These are phyloP conservation scores for Hyaena hyaena DNA, from an alignment of 2,113 vertebrate genomes.

Conservation along the genomic window DNA sequence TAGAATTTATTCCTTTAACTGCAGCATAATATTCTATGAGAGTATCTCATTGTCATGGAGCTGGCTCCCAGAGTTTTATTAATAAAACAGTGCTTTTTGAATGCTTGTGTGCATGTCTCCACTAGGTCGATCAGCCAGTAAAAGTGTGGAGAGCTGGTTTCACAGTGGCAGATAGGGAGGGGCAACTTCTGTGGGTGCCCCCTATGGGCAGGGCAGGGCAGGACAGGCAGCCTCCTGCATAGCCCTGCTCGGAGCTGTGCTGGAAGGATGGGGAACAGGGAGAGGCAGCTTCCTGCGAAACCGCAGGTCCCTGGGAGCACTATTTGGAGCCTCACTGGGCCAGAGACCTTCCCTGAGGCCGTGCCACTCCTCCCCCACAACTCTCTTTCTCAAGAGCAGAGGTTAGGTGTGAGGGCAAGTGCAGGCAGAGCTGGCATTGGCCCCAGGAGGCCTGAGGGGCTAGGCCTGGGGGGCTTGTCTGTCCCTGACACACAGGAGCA, in stretches of 20 bases:
- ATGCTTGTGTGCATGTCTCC: not conserved
- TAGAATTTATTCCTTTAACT: not conserved
- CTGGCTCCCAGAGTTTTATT: not conserved
- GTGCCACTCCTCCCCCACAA: not conserved
- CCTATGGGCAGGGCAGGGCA: not conserved
- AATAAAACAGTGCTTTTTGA: not conserved
- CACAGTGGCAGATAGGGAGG: not conserved
- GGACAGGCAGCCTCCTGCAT: too few species aligned
- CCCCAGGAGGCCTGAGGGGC: not conserved
- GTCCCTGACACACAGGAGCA: not conserved
- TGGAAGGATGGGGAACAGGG: not conserved
- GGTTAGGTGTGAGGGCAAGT: not conserved
- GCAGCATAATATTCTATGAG: not conserved
- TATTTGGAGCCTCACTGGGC: not conserved
- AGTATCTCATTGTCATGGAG: not conserved
- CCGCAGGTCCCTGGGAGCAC: not conserved
- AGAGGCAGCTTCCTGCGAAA: not conserved
- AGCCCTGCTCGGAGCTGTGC: not conserved
- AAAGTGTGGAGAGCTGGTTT: not conserved
- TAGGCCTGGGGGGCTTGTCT: not conserved
- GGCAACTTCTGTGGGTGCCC: not conserved
- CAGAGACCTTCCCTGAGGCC: not conserved
- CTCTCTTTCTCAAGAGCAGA: not conserved
- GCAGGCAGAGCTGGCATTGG: not conserved
- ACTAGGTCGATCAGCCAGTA: not conserved